phyloP scores from a whole-genome alignment of 1,140 invertebrate species.

The Conopomorpha cramerella region DNA sequence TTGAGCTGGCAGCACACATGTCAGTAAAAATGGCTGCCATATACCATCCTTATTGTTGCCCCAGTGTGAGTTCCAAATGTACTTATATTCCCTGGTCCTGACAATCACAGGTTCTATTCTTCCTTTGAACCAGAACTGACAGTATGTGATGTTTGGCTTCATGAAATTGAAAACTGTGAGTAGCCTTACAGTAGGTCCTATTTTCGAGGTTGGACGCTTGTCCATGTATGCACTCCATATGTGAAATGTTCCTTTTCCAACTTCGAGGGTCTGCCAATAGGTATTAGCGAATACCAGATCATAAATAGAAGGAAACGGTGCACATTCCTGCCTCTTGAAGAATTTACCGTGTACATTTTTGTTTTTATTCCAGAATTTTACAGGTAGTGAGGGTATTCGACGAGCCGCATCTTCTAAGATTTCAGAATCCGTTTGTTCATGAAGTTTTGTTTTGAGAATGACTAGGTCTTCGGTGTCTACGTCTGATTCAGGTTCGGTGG shows the following conservation, averaged over 20 bases:
- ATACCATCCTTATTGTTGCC: slow-evolving; percentile 92
- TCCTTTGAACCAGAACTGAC: slow-evolving; percentile 89
- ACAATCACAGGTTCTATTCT: slow-evolving; percentile 79
- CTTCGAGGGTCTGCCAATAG: slow-evolving; percentile 84
- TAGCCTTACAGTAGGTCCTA: slow-evolving; percentile 81
- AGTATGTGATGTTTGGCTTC: slow-evolving; percentile 80
- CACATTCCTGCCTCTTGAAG: slow-evolving; percentile 76
- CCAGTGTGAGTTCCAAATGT: slow-evolving; percentile 94
- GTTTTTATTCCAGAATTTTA: slow-evolving; percentile 81
- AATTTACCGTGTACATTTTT: slow-evolving; percentile 73
- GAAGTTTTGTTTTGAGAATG: too few relatives aligned
- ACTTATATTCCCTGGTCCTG: slow-evolving; percentile 86
- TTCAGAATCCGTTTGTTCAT: slow-evolving; percentile 77
- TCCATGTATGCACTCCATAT: slow-evolving; percentile 90
- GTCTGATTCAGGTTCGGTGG: too few relatives aligned
- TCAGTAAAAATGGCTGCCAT: slow-evolving; percentile 88
- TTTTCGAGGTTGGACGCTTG: slow-evolving; percentile 72
- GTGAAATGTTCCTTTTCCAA: slow-evolving; percentile 84
- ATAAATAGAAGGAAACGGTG: slow-evolving; percentile 81
- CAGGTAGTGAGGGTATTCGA: slow-evolving; percentile 77
- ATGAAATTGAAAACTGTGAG: slow-evolving; percentile 89
- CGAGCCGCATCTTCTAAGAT: slow-evolving; percentile 77
- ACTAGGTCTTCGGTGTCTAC: too few relatives aligned
- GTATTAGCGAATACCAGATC: slow-evolving; percentile 91
- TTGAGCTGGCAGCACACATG: slow-evolving; percentile 80